Percentiles rank a stretch among this genome's conserved stretches.
phyloP scores from a whole-genome alignment of 1,140 invertebrate genomes.

The Drosophila gunungcola region DNA sequence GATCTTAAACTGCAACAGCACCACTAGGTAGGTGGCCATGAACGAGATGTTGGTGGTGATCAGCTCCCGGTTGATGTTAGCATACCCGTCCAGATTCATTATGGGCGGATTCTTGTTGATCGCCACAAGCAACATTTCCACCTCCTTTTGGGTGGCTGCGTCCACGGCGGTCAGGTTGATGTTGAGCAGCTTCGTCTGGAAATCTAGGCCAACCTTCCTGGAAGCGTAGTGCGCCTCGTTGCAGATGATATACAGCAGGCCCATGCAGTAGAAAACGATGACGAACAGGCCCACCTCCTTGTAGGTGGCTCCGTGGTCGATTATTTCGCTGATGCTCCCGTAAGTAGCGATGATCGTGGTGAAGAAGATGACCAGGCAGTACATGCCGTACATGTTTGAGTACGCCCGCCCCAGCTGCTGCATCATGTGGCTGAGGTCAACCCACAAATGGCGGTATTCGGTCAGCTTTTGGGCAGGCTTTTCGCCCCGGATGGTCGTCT shows the following conservation, averaged over 20 bases:
- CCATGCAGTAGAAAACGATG: conserved; percentile 89
- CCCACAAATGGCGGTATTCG: conserved; percentile 88
- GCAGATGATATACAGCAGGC: conserved; percentile 88
- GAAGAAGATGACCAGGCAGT: conserved; percentile 89
- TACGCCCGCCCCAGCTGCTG: conserved; percentile 89
- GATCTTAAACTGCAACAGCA: conserved; percentile 88
- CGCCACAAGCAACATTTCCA: conserved; percentile 90
- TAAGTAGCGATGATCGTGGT: conserved; percentile 89
- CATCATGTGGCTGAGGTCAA: conserved; percentile 90
- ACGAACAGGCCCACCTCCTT: conserved; percentile 89
- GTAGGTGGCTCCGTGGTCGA: conserved; percentile 88
- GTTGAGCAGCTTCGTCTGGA: conserved; percentile 88
- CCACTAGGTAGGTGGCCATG: conserved; percentile 89
- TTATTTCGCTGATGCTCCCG: conserved; percentile 88
- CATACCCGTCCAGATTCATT: conserved; percentile 89
- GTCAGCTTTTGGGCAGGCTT: conserved; percentile 87
- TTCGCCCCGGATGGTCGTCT: conserved; percentile 86
- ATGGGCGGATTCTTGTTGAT: conserved; percentile 89
- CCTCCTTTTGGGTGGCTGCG: conserved; percentile 87
- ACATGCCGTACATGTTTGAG: conserved; percentile 90
- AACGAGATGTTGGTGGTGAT: conserved; percentile 88
- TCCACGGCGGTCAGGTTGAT: conserved; percentile 88
- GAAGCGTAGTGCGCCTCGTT: conserved; percentile 89
- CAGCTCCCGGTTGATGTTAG: conserved; percentile 88
- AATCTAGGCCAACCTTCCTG: conserved; percentile 88